phyloP scores from a whole-genome alignment of 2,797 vertebrate genomes.

The Manis pentadactyla region DNA sequence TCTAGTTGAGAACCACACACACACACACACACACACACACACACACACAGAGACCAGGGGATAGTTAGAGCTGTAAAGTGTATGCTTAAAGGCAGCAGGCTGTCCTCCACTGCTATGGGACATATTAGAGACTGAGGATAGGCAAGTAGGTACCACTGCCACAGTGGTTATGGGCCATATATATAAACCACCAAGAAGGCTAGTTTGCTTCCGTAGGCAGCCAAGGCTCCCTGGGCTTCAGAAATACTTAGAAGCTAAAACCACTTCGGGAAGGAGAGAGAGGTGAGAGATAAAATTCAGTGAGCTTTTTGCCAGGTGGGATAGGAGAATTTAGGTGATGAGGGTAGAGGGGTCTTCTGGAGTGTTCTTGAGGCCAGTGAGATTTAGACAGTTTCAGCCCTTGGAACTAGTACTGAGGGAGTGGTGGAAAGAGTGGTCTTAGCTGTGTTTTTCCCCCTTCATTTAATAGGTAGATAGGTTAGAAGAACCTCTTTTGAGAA shows the following conservation, averaged over 20 bases:
- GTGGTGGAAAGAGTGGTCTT: background rate
- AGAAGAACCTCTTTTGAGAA: background rate
- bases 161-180: background rate
- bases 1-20: slow-evolving; percentile 25
- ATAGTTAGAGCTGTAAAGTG: background rate
- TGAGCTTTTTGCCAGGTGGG: slow-evolving; percentile 1
- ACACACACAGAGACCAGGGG: background rate
- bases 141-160: background rate
- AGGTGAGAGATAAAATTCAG: background rate
- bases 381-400: background rate
- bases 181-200: background rate
- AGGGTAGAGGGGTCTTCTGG: background rate
- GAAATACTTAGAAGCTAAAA: background rate
- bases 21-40: background rate
- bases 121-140: background rate
- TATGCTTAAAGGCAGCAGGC: background rate
- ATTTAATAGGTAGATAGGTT: background rate
- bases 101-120: background rate
- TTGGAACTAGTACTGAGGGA: background rate
- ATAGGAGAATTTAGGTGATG: background rate
- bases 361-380: background rate
- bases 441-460: background rate
- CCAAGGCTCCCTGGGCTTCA: background rate
- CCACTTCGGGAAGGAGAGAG: background rate
- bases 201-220: background rate